Evolutionary conservation across 2,888 invertebrate genomes (phyloP).

Genomic region (Priocnemis perturbator): DNA sequence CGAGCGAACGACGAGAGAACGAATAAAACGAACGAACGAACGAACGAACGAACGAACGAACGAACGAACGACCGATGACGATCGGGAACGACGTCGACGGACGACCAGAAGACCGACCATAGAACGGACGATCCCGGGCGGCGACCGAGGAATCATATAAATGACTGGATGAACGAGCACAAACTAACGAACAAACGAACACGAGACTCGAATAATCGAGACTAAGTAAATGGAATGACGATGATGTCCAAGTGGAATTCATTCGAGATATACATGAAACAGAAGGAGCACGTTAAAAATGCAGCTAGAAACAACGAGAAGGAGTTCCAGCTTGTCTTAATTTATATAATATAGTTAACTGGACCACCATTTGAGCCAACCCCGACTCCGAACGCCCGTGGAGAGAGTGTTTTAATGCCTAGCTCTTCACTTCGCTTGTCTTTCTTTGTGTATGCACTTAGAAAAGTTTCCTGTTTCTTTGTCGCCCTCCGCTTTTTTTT

Average conservation of each 20-base stretch:
- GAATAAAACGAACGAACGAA: too few species aligned
- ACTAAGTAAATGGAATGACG: too few species aligned
- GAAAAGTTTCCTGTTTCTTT: conserved; percentile 43
- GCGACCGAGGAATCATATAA: neutral
- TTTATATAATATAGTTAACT: conserved; percentile 67
- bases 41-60: too few species aligned
- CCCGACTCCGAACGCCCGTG: conserved; percentile 56
- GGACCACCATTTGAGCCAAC: conserved; percentile 63
- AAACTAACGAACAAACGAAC: too few species aligned
- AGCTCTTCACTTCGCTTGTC: conserved; percentile 42
- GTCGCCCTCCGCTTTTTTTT: conserved; percentile 38
- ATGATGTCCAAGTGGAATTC: too few species aligned
- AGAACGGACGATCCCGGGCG: neutral
- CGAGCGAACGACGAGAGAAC: too few species aligned
- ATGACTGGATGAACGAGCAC: too few species aligned
- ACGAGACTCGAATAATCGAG: too few species aligned
- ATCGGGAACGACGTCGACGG: neutral
- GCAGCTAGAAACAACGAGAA: conserved; percentile 51
- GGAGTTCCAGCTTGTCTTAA: conserved; percentile 65
- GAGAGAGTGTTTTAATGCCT: conserved; percentile 46
- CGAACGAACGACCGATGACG: neutral
- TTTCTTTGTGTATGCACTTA: conserved; percentile 55
- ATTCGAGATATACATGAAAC: too few species aligned
- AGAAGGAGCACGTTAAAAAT: too few species aligned
- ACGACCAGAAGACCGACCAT: neutral